Base-by-base conservation (phyloP, 2,113 vertebrate genomes). In the Chaenocephalus aceratus region DNA sequence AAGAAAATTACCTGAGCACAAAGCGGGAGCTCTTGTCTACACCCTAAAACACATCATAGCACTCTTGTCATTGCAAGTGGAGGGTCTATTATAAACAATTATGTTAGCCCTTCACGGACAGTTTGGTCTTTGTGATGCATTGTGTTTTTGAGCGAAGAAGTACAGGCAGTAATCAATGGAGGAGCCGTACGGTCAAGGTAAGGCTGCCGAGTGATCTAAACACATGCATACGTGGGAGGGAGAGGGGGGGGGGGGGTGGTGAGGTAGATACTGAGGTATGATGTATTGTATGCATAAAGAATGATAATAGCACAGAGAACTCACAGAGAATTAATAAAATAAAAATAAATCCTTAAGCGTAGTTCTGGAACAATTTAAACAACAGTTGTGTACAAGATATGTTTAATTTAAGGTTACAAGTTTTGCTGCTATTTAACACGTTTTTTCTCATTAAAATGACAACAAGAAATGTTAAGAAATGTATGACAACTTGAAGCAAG, bases 51-150 rank as follows among this genome's bases (percentile, higher is more conserved):
- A 87, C 92, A 87, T 85, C 89, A 77, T 36, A 62, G 89, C 86
- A 71, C 93, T 94, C 91, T 93, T 90, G 88, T 93, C 91, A 83
- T 82, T 72, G 89, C 87, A 90, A 92, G 93, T 93, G 92, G 92
- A 94, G 91, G 86, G 89, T 89, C 92, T 91, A 93, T 94, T 93
- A 92, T 88, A 90, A 93, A 92, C 91, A 92, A 94, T 94, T 93
- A 93, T 93, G 91, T 83, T 90, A 93, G 91, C 92, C 89, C 92
- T 92, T 91, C 91, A 93, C 91, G 82, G 86, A 89, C 88, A 87
- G 90, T 92, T 92, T 92, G 91, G 80, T 93, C 91, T 92, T 92
- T 94, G 90, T 90, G 84, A 89, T 88, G 89, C 84, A 88, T 91
- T 92, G 89, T 92, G 87, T 86, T 88, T 84, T 62, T 62, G 63